Base-by-base conservation (phyloP, 2,888 invertebrate species). In the Microplitis deprimator region DNA sequence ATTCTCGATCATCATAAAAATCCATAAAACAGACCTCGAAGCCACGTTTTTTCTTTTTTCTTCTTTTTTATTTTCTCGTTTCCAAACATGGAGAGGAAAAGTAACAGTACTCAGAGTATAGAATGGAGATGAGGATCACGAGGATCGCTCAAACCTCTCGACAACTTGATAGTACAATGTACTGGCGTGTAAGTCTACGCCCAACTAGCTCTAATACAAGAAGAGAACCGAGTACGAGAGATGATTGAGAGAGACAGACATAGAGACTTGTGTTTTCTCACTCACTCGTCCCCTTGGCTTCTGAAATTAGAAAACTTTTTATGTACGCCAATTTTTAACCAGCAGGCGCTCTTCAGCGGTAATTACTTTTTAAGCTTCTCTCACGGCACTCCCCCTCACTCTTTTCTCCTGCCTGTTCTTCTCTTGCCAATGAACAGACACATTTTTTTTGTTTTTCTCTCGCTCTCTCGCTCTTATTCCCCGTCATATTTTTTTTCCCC, bases 251-350 rank as follows among this genome's bases (percentile, higher is more conserved):
- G 61, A 67, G 41, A 59, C 16, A 64, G 67, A 29, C 62, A 16
- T 68, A 38, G 16, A 17, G 8, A n/a, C 41, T 62, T 38, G 62
- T 61, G 41, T 68, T 29, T 75, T 68, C 61, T 68, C 79, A 76
- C 74, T 77, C 69, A 79, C 70, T 77, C 77, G 79, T 79, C 81
- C 78, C 81, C 82, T 84, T 81, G 83, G 83, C 84, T 85, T 77
- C 86, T 84, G 87, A 89, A 89, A 89, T 89, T 89, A 89, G 89
- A 89, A 89, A 89, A 89, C 88, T 89, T 89, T 89, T 89, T 89
- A 89, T 86, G 86, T 84, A 84, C 85, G 85, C 87, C 89, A 88
- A 89, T 89, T 89, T 89, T 89, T 89, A 88, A 89, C 85, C 88
- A 83, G 82, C 85, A 80, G 86, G 81, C 84, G 83, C 88, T 85